Evolutionary conservation across 2,113 vertebrate genomes (phyloP).

Genomic region (Xiphophorus hellerii): DNA sequence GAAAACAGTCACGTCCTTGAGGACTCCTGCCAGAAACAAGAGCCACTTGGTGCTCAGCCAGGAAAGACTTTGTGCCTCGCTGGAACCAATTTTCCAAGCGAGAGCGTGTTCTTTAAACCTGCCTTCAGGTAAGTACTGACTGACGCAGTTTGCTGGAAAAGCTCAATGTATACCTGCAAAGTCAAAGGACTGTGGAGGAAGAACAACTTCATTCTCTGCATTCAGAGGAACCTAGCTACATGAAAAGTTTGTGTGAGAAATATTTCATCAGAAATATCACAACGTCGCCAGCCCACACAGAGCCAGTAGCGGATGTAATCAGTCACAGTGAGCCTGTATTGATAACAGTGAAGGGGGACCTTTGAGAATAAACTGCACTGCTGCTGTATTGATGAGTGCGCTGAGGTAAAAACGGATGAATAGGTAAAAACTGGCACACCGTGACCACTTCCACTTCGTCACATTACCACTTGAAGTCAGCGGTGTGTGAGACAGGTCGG

Average conservation of each 20-base stretch:
- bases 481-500: conserved; percentile 18
- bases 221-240: not conserved
- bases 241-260: not conserved
- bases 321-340: not conserved
- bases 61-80: not conserved
- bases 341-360: conserved; percentile 21
- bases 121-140: not conserved
- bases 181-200: not conserved
- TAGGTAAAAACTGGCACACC: conserved; percentile 17
- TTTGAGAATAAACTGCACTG: conserved; percentile 5
- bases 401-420: conserved; percentile 25
- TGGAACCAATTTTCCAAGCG: not conserved
- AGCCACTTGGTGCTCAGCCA: not conserved
- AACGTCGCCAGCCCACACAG: not conserved
- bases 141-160: not conserved
- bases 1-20: not conserved
- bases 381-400: conserved; percentile 24
- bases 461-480: conserved; percentile 43
- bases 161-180: not conserved
- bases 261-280: not conserved
- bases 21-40: not conserved
- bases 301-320: not conserved
- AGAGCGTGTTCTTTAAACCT: not conserved
- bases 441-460: conserved; percentile 17
- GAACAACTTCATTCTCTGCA: too few species aligned